A percentile compares a stretch with the other conserved stretches of the same genome.
Conservation (phyloP, 2,797 vertebrate genomes). For the Spinus olivaceus region DNA sequence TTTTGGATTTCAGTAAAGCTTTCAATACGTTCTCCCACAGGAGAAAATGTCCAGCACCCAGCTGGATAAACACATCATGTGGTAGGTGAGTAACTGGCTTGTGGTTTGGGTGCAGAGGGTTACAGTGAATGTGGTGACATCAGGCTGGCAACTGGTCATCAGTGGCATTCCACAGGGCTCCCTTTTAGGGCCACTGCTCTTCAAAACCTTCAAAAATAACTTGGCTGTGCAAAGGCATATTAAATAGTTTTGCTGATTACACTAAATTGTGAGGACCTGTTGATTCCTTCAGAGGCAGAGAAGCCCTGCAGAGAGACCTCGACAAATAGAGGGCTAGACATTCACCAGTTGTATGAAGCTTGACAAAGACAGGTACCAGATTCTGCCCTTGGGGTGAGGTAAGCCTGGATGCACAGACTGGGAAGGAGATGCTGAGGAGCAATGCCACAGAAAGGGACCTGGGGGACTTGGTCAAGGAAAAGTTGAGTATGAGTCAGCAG, state of each 20-base stretch:
- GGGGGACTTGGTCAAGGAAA: fast-evolving
- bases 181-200: neutral
- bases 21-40: fast-evolving
- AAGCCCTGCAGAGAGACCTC: neutral
- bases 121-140: neutral
- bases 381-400: neutral
- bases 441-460: fast-evolving
- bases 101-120: neutral
- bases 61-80: neutral
- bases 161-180: neutral
- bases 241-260: neutral
- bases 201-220: neutral
- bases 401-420: neutral
- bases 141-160: fast-evolving
- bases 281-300: neutral
- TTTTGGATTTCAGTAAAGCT: neutral
- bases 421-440: neutral
- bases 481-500: neutral
- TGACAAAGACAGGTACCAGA: neutral
- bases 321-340: neutral
- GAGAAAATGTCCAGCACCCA: neutral
- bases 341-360: neutral
- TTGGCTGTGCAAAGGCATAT: neutral
- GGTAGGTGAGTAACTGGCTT: neutral
- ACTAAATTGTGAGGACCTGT: neutral